Evolutionary conservation across 2,888 invertebrate genomes (phyloP).

Genomic region (Chromoteleia sp.): DNA sequence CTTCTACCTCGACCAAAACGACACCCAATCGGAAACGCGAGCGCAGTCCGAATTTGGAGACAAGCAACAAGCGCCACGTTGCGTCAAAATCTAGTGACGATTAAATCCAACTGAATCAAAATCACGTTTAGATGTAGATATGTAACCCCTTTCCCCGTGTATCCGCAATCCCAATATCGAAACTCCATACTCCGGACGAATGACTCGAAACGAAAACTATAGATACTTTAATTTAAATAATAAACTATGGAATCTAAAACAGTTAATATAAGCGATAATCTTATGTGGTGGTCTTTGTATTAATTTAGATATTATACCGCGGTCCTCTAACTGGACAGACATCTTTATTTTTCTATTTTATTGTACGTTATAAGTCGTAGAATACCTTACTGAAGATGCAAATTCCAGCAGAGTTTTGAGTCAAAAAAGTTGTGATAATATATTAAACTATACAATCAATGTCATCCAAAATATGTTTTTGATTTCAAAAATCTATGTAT

Average conservation of each 20-base stretch:
- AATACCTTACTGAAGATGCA: not conserved
- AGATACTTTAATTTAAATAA: constrained; percentile 26
- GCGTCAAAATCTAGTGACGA: constrained; percentile 74
- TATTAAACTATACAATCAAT: not conserved
- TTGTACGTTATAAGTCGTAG: constrained; percentile 42
- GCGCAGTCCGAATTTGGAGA: constrained; percentile 76
- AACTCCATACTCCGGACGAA: not conserved
- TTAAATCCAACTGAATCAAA: constrained; percentile 57
- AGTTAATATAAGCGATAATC: constrained; percentile 28
- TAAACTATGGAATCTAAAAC: not conserved
- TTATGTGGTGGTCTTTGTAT: constrained; percentile 47
- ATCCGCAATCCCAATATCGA: constrained; percentile 9
- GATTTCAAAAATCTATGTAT: constrained; percentile 10
- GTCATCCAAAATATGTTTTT: constrained; percentile 22
- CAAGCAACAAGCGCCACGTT: constrained; percentile 77
- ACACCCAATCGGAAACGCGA: constrained; percentile 78
- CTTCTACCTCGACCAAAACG: constrained; percentile 38
- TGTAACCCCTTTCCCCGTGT: constrained; percentile 34
- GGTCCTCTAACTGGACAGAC: not conserved
- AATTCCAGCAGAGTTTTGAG: constrained; percentile 2
- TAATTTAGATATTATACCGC: constrained; percentile 37
- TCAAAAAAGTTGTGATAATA: not conserved
- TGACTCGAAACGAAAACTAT: not conserved
- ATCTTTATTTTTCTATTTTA: constrained; percentile 59
- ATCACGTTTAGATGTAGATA: constrained; percentile 54